phyloP scores from a whole-genome alignment of 2,888 invertebrate species.

The Metellina segmentata region DNA sequence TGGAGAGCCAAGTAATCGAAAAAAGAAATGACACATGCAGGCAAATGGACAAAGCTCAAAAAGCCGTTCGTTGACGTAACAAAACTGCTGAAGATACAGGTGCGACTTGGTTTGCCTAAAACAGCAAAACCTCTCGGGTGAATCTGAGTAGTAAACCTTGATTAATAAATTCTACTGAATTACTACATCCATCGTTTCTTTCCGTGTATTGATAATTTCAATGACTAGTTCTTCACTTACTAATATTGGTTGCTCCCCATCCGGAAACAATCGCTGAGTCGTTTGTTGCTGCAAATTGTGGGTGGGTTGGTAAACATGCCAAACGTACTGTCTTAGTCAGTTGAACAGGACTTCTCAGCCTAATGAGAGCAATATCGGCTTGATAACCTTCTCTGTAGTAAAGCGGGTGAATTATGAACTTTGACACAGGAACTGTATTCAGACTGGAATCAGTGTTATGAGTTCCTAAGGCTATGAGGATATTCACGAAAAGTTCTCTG shows the following conservation, averaged over 20 bases:
- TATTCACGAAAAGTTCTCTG: slow-evolving; percentile 28
- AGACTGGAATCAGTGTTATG: slow-evolving; percentile 29
- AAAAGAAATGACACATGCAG: too few species aligned
- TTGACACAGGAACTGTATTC: slow-evolving; percentile 4
- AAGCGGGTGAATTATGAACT: slow-evolving; percentile 57
- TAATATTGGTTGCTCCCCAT: slow-evolving; percentile 41
- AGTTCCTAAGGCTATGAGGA: slow-evolving; percentile 43
- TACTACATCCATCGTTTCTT: too few species aligned
- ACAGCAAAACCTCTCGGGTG: too few species aligned
- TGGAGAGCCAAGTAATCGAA: too few species aligned
- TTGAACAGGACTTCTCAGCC: slow-evolving; percentile 27
- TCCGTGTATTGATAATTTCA: too few species aligned
- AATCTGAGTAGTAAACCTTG: too few species aligned
- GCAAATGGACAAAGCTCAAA: too few species aligned
- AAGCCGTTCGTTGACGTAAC: too few species aligned
- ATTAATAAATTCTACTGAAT: too few species aligned
- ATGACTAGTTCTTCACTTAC: too few species aligned
- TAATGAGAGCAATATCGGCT: slow-evolving; percentile 72
- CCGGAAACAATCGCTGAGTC: slow-evolving; percentile 50
- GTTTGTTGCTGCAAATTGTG: slow-evolving; percentile 9
- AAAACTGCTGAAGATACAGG: too few species aligned
- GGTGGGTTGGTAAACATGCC: slow-evolving; percentile 22
- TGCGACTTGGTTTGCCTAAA: too few species aligned
- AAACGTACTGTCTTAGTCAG: slow-evolving; percentile 23
- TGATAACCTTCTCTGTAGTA: slow-evolving; percentile 32